A percentile compares a stretch with the other conserved stretches of the same genome.
Evolutionary conservation across 2,888 invertebrate species (phyloP).

Genomic region (Calliphora vomitoria): DNA sequence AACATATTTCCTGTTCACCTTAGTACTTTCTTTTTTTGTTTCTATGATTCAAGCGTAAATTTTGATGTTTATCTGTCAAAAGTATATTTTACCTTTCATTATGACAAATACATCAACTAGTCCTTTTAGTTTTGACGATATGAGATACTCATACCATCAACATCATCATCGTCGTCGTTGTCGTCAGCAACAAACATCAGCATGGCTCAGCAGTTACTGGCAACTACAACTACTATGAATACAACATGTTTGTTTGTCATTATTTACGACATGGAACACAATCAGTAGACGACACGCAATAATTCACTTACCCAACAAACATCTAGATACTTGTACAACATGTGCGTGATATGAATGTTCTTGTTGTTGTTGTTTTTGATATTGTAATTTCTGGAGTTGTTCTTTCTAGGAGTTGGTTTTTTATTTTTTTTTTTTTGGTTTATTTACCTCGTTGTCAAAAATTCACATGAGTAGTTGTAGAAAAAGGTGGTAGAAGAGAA

Average conservation of each 20-base stretch:
- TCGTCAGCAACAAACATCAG: slow-evolving; percentile 39
- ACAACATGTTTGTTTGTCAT: slow-evolving; percentile 65
- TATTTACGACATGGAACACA: slow-evolving; percentile 71
- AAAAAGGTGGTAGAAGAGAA: background rate
- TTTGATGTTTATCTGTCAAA: slow-evolving; percentile 72
- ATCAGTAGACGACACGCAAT: slow-evolving; percentile 77
- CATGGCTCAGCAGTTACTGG: slow-evolving; percentile 50
- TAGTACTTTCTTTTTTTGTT: background rate
- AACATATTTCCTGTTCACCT: background rate
- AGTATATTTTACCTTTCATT: slow-evolving; percentile 57
- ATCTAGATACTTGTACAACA: slow-evolving; percentile 54
- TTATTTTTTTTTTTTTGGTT: no score
- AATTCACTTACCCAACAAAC: slow-evolving; percentile 75
- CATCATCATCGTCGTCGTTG: slow-evolving; percentile 12
- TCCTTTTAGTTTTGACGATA: no score
- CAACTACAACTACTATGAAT: slow-evolving; percentile 8
- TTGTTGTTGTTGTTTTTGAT: slow-evolving; percentile 27
- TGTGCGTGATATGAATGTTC: slow-evolving; percentile 64
- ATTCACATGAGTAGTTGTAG: slow-evolving; percentile 24
- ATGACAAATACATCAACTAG: slow-evolving; percentile 61
- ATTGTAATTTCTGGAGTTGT: slow-evolving; percentile 40
- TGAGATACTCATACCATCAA: slow-evolving; percentile 11
- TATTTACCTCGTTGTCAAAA: slow-evolving; percentile 21
- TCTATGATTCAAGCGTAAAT: slow-evolving; percentile 58
- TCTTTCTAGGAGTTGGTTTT: background rate